Evolutionary conservation across 2,888 invertebrate species (phyloP).

Genomic region (Andrena bucephala): DNA sequence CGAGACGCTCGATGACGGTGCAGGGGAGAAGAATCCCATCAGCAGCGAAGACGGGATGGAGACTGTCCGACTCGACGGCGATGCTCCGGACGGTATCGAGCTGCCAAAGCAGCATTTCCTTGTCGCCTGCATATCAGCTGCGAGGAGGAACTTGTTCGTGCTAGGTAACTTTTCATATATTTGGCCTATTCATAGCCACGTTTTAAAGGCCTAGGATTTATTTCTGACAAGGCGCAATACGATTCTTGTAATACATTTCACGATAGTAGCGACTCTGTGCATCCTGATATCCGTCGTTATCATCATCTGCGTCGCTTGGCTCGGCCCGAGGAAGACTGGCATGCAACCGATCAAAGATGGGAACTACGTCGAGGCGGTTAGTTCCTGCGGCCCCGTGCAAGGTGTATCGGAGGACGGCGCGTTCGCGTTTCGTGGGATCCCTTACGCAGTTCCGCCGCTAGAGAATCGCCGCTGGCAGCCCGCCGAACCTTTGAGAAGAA

Average conservation of each 20-base stretch:
- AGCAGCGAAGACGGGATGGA: conserved; percentile 90
- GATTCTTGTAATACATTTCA: conserved; percentile 61
- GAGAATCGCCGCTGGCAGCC: conserved; percentile 90
- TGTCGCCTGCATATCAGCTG: conserved; percentile 73
- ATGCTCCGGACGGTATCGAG: conserved; percentile 82
- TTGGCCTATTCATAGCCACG: no score
- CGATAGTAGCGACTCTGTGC: conserved; percentile 86
- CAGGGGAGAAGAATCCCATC: conserved; percentile 87
- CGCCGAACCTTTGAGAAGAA: conserved; percentile 88
- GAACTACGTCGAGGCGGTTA: conserved; percentile 90
- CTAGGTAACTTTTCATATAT: conserved; percentile 23
- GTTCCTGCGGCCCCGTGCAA: conserved; percentile 92
- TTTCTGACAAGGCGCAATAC: background rate
- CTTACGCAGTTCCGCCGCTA: conserved; percentile 91
- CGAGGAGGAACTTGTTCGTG: conserved; percentile 88
- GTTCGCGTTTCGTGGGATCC: conserved; percentile 93
- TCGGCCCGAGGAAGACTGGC: conserved; percentile 86
- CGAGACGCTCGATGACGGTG: conserved; percentile 93
- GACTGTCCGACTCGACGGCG: conserved; percentile 89
- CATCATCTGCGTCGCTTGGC: conserved; percentile 88
- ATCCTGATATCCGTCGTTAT: conserved; percentile 88
- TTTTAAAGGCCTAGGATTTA: background rate
- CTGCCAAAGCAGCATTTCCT: conserved; percentile 79
- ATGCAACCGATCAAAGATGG: conserved; percentile 90
- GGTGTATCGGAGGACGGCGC: conserved; percentile 92